A percentile compares a stretch with the other conserved stretches of the same genome.
These are phyloP conservation scores for Suricata suricatta DNA, from an alignment of 2,113 vertebrate species.

Conservation along the genomic window DNA sequence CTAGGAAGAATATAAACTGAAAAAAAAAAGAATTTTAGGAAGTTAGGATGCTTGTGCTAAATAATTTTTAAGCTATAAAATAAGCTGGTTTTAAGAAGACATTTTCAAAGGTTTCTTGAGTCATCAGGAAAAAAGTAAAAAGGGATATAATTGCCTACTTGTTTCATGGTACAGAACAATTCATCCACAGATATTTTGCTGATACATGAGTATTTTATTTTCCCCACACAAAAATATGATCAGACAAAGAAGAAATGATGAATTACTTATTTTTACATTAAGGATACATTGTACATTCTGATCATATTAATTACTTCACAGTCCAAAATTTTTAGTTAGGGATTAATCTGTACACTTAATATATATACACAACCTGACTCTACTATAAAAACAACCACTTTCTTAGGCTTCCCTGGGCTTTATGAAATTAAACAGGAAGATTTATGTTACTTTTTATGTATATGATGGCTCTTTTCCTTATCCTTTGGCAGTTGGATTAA, in stretches of 20 bases:
- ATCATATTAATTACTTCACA: background rate
- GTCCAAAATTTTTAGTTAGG: background rate
- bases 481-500: background rate
- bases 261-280: background rate
- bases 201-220: background rate
- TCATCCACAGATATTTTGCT: background rate
- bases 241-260: background rate
- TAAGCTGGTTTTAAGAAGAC: background rate
- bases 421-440: background rate
- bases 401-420: background rate
- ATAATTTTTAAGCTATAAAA: background rate
- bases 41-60: background rate
- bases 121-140: background rate
- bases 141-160: background rate
- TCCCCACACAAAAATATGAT: background rate
- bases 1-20: background rate
- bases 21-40: background rate
- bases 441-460: background rate
- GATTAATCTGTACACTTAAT: background rate
- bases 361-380: background rate
- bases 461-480: background rate
- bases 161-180: background rate
- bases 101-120: background rate
- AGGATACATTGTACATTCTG: background rate
- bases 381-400: background rate